These are phyloP conservation scores for Imbricaverruca yamaguchii DNA, from an alignment of 2,888 invertebrate species.

Conservation along the genomic window DNA sequence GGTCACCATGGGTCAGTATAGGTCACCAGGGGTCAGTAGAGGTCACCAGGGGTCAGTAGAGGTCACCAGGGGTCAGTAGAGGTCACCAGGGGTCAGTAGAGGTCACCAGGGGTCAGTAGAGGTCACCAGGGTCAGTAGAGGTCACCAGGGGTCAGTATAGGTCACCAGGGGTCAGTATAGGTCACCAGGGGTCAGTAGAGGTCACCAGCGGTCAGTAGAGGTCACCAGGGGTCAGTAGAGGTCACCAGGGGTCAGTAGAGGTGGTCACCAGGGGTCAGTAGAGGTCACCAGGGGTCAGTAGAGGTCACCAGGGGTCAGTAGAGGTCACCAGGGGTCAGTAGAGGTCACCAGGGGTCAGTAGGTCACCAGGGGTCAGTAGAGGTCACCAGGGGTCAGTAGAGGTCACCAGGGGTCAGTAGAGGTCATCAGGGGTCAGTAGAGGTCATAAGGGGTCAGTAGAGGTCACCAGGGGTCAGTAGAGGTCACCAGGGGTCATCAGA, in stretches of 20 bases:
- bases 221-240: not conserved
- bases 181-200: not conserved
- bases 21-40: too few species aligned
- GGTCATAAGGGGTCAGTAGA: not conserved
- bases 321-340: not conserved
- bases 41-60: too few species aligned
- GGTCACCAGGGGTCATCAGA: not conserved
- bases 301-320: not conserved
- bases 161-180: not conserved
- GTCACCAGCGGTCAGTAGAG: not conserved
- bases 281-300: not conserved
- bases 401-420: not conserved
- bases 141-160: too few species aligned
- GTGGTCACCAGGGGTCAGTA: not conserved
- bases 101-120: too few species aligned
- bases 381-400: not conserved
- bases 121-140: too few species aligned
- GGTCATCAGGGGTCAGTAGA: not conserved
- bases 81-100: too few species aligned
- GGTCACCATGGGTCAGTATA: too few species aligned
- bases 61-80: too few species aligned
- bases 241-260: not conserved
- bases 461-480: not conserved
- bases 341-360: not conserved
- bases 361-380: not conserved